phyloP scores from a whole-genome alignment of 2,888 invertebrate genomes.

The Danaus chrysippus region DNA sequence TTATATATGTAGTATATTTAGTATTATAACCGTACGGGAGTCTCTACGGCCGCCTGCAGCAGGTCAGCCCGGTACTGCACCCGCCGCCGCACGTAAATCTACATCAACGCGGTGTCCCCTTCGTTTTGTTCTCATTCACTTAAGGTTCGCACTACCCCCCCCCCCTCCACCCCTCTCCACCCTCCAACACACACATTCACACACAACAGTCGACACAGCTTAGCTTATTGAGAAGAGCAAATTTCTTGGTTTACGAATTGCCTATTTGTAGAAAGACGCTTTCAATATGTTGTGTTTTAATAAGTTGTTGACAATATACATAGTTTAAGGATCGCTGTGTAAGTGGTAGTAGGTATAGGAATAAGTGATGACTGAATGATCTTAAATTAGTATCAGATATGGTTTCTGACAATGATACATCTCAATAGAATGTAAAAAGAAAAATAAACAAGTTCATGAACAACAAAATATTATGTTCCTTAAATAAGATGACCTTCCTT shows the following conservation, averaged over 20 bases:
- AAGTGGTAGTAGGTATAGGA: too few relatives aligned
- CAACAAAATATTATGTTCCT: too few relatives aligned
- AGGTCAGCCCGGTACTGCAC: constrained; percentile 70
- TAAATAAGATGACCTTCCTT: too few relatives aligned
- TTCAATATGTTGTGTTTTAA: not conserved
- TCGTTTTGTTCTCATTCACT: constrained; percentile 69
- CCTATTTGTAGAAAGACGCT: not conserved
- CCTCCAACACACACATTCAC: constrained; percentile 19
- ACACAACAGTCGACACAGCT: constrained; percentile 26
- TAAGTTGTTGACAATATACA: not conserved
- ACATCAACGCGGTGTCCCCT: constrained; percentile 69
- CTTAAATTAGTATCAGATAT: too few relatives aligned
- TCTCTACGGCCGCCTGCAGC: constrained; percentile 41
- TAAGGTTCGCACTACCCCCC: constrained; percentile 36
- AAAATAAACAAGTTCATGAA: too few relatives aligned
- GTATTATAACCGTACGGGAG: constrained; percentile 10
- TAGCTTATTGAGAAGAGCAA: constrained; percentile 34
- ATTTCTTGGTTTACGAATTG: not conserved
- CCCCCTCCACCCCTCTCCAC: constrained; percentile 25
- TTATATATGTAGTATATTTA: too few relatives aligned
- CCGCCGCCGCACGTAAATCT: constrained; percentile 66
- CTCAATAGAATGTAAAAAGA: too few relatives aligned
- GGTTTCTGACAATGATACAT: too few relatives aligned
- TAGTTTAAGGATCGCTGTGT: too few relatives aligned
- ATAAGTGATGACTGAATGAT: too few relatives aligned